Base-by-base conservation (phyloP, 1,140 invertebrate genomes). In the Drosophila navojoa region DNA sequence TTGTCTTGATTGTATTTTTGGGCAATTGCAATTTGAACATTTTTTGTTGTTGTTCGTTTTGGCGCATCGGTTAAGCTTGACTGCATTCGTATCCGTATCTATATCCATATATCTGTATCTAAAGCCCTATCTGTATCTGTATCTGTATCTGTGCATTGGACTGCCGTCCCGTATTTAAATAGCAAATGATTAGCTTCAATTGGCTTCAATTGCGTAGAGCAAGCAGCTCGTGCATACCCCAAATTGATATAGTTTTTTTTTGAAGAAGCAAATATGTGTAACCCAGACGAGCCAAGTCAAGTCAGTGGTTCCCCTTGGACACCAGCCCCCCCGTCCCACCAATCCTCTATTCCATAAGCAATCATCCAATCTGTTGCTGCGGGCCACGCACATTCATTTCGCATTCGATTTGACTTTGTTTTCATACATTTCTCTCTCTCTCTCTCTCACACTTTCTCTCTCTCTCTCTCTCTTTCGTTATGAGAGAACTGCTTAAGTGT, bases 181-280 rank as follows among this genome's bases (percentile, higher is more conserved):
- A 77, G 77, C 81, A 71, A 85, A 87, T 86, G 78, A 86, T 86
- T 86, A 81, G 81, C 81, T 77, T 86, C 81, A 86, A 86, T 86
- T 86, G 81, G 79, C 75, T 86, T 87, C 81, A 86, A 86, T 86
- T 86, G 81, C 70, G 54, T 70, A 25, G 61, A 58, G 45, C 54
- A 53, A 66, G 45, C 54, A 53, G 60, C 61, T 67, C 47, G 54
- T 71, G 69, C 67, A 67, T 79, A 53, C 27, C 72, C 77, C 80
- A 73, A 76, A 82, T 77, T 81, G 69, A 78, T 69, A 59, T 50
- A 50, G 42, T 52, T 60, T 70, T 61, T 38, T 32, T 32, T 32
- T 32, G 32, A 32, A 9, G n/a, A 25, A 32, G 49, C 59, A 54
- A 16, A 58, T 5, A 52, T 38, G 35, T 38, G 11, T 15, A 55